Conservation (phyloP, 1,140 invertebrate species). For the Reticulitermes speratus region DNA sequence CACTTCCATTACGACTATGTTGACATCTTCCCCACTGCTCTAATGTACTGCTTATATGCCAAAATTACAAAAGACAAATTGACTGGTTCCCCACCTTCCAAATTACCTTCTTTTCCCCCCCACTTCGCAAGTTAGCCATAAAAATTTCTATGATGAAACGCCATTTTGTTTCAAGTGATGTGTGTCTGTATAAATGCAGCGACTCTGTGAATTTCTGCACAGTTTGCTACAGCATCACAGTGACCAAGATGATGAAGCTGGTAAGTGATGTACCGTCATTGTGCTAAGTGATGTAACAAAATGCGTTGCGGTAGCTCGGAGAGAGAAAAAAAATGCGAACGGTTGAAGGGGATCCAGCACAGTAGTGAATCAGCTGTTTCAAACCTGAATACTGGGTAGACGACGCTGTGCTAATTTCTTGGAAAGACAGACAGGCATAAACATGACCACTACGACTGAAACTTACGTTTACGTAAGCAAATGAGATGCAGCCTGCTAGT, state of each 20-base stretch:
- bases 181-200: not conserved
- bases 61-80: constrained; percentile 17
- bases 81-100: constrained; percentile 2
- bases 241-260: not conserved
- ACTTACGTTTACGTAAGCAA: too few species aligned
- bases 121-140: not conserved
- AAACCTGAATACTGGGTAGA: too few species aligned
- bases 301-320: not conserved
- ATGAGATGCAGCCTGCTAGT: too few species aligned
- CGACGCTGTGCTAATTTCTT: too few species aligned
- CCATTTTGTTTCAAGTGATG: not conserved
- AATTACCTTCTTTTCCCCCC: not conserved
- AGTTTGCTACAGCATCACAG: not conserved
- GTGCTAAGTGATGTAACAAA: not conserved
- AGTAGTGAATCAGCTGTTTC: too few species aligned
- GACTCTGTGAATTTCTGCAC: not conserved
- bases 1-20: not conserved
- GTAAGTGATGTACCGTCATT: not conserved
- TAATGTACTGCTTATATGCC: not conserved
- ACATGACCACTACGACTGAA: too few species aligned
- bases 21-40: not conserved
- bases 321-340: not conserved
- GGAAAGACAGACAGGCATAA: too few species aligned
- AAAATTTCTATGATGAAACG: not conserved
- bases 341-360: too few species aligned